phyloP scores from a whole-genome alignment of 2,113 vertebrate species.

The Neogale vison region DNA sequence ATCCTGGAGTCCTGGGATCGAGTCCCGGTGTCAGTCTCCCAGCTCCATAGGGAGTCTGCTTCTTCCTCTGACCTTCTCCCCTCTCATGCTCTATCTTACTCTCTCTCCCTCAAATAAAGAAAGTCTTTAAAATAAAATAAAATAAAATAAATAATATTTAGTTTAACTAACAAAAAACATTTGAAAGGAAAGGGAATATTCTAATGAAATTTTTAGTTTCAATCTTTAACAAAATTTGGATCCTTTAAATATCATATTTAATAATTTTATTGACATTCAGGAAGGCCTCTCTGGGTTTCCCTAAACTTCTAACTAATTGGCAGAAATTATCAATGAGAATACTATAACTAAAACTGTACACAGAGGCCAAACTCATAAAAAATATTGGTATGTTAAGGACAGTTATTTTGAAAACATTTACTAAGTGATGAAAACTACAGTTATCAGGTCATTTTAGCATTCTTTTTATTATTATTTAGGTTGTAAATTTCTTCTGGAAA shows the following conservation, averaged over 20 bases:
- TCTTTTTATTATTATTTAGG: background rate
- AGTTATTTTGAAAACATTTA: background rate
- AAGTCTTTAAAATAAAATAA: too few relatives aligned
- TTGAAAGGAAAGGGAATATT: background rate
- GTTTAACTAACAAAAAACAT: background rate
- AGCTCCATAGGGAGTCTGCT: too few relatives aligned
- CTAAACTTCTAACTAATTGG: background rate
- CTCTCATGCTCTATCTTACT: too few relatives aligned
- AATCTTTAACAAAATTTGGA: background rate
- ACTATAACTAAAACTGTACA: background rate
- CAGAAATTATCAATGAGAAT: background rate
- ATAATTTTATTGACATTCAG: background rate
- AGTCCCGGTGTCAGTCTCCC: too few relatives aligned
- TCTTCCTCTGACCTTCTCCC: too few relatives aligned
- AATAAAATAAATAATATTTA: background rate
- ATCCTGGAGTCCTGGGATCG: too few relatives aligned
- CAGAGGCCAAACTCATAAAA: background rate
- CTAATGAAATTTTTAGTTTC: background rate
- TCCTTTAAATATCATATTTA: background rate
- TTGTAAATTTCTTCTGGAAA: background rate
- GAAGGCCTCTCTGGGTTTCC: background rate
- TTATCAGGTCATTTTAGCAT: background rate
- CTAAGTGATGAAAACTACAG: background rate
- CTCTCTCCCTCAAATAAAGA: too few relatives aligned
- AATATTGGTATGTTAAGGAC: background rate